Base-by-base conservation (phyloP, 2,888 invertebrate species). In the Drosophila pseudotakahashii region DNA sequence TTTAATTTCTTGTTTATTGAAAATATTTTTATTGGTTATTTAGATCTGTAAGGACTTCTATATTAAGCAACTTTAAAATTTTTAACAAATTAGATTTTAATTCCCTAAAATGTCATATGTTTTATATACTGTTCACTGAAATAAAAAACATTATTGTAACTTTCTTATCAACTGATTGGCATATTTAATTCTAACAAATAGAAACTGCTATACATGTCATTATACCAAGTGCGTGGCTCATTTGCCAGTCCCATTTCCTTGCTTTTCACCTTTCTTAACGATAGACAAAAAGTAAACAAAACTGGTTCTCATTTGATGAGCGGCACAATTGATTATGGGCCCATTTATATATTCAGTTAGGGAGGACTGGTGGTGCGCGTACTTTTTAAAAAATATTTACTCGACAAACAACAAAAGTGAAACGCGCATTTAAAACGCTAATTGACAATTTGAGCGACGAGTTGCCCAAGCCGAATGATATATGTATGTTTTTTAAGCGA, bases 381-480 rank as follows among this genome's bases (percentile, higher is more conserved):
- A 59, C 50, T 39, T 61, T 39, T 61, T 67, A 37, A 63, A 52
- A 66, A 52, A 72, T 66, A 55, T 68, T 68, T 71, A 45, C 68
- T 42, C n/a, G 34, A 34, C 61, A 37, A 68, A 69, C 59, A 48
- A 53, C 45, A 57, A 34, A 50, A 51, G 59, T 53, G 60, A 50
- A 68, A 75, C 44, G 50, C 63, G 52, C 60, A 75, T 70, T 48
- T 73, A 82, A 50, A 67, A 16, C 37, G 62, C 71, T 88, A 88
- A 83, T 88, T 83, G 81, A 80, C 83, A 80, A 82, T 78, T 77
- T 52, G 54, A 67, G 45, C 54, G 64, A 55, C 69, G 69, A 69
- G 66, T 16, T 54, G 64, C 64, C 34, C 55, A 66, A 54, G 50
- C 47, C 37, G 52, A 50, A 73, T 48, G 32, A 73, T 74, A 59